Evolutionary conservation across 2,113 vertebrate species (phyloP), one percentile per base, ranked within the genome.

Genomic region (Carettochelys insculpta): DNA sequence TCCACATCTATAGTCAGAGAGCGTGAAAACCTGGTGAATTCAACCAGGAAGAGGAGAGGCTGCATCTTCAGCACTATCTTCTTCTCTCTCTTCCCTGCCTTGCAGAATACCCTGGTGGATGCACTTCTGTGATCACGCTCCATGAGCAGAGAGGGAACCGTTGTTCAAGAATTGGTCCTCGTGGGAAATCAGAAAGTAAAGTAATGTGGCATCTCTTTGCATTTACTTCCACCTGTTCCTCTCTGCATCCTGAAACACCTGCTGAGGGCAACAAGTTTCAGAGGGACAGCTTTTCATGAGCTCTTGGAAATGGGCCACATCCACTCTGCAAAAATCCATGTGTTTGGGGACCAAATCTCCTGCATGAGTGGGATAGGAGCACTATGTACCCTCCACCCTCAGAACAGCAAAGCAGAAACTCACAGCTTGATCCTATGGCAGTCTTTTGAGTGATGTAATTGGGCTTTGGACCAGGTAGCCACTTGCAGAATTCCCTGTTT

Each of bases 1-100:
- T 3, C 38, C 10, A 27, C 34, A 1, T 0, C 0, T 1, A 1
- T 11, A 29, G 22, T 43, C 41, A 73, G 71, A 73, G 25, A 14
- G 24, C 9, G 27, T 14, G 41, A 43, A 73, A 73, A 73, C 25
- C 11, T 14, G 41, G 41, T 43, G 12, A 12, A 43, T 43, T 45
- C 25, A 75, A 14, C 41, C 41, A 75, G 43, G 71, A 75, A 75
- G 43, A 45, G 71, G 25, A 8, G n/a, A 68, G 41, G 41, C 24
- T 41, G 41, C 25, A 3, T 75, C 41, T 75, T 43, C 71, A 75
- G 25, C 38, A 75, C 25, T 24, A 25, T 75, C 71, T 41, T 75
- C 25, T 25, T 19, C 38, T 45, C 16, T 24, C 45, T 75, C 41
- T 41, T n/a, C n/a, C n/a, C n/a, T 11, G 25, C 38, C 5, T 3